Percentiles rank a stretch among this genome's conserved stretches.
These are phyloP conservation scores for Drosophila littoralis DNA, from an alignment of 1,140 invertebrate species.

Conservation along the genomic window DNA sequence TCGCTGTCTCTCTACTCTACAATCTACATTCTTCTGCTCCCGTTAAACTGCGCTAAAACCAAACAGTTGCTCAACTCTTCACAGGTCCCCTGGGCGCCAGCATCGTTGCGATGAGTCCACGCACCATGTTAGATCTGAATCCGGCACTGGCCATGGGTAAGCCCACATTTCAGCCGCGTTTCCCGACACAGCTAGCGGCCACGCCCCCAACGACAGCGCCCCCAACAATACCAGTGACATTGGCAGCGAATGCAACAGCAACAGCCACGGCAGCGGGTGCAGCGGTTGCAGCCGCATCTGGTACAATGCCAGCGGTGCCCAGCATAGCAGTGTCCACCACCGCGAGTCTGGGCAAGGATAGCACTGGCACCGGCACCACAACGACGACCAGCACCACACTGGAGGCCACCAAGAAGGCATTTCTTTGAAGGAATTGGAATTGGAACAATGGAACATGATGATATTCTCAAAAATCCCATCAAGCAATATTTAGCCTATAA, in stretches of 20 bases:
- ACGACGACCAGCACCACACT: constrained; percentile 53
- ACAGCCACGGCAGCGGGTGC: constrained; percentile 36
- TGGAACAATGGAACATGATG: neutral
- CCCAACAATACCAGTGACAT: constrained; percentile 20
- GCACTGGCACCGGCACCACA: constrained; percentile 53
- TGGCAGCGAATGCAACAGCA: constrained; percentile 27
- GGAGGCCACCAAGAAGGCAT: constrained; percentile 71
- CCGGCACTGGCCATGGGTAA: constrained; percentile 83
- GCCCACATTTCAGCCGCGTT: constrained; percentile 81
- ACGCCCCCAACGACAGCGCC: constrained; percentile 24
- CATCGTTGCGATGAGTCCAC: constrained; percentile 84
- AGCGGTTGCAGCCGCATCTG: constrained; percentile 26
- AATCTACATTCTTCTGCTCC: constrained; percentile 2
- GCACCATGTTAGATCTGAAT: constrained; percentile 83
- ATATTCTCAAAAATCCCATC: constrained; percentile 4
- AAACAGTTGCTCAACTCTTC: constrained; percentile 81
- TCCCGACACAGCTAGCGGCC: constrained; percentile 72
- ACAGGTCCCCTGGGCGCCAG: constrained; percentile 84
- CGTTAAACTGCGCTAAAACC: constrained; percentile 52
- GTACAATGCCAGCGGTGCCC: constrained; percentile 43
- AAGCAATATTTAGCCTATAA: constrained; percentile 70
- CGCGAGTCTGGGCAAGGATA: constrained; percentile 66
- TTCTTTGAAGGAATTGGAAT: constrained; percentile 41
- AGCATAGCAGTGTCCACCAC: constrained; percentile 74
- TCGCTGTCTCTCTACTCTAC: constrained; percentile 45